These are phyloP conservation scores for Lamellibrachia satsuma DNA, from an alignment of 2,888 invertebrate species.

Conservation along the genomic window DNA sequence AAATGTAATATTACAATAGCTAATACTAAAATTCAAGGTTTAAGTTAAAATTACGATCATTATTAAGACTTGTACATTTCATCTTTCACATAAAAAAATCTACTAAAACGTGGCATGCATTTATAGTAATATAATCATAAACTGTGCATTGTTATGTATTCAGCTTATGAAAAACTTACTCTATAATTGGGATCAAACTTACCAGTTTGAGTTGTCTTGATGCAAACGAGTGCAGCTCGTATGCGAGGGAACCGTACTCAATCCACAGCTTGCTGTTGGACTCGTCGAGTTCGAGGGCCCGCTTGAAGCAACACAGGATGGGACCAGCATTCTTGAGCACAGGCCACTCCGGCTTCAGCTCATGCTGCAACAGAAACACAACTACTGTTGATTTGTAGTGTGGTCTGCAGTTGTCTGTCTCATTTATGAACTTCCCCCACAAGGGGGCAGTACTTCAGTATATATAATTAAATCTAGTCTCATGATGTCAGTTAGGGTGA, in stretches of 20 bases:
- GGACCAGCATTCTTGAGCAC: constrained; percentile 69
- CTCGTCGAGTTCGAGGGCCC: constrained; percentile 80
- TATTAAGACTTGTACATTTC: background rate
- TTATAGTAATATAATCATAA: background rate
- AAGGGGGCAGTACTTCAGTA: too few species aligned
- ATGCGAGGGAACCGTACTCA: constrained; percentile 90
- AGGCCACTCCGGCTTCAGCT: constrained; percentile 48
- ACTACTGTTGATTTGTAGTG: background rate
- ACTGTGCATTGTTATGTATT: background rate
- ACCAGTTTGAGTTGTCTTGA: constrained; percentile 86
- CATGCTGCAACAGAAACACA: constrained; percentile 35
- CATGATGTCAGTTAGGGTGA: too few species aligned
- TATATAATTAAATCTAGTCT: too few species aligned
- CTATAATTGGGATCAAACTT: background rate
- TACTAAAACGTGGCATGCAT: background rate
- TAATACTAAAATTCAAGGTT: background rate
- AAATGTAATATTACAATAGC: background rate
- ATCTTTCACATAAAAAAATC: background rate
- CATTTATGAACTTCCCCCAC: too few species aligned
- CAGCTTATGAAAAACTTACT: background rate
- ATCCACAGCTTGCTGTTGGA: constrained; percentile 80
- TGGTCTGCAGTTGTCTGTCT: too few species aligned
- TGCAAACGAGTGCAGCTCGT: constrained; percentile 88
- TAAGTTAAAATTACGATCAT: background rate
- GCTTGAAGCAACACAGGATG: constrained; percentile 82